Conservation (phyloP, 2,888 invertebrate genomes). For the Cyrtodaria siliqua region DNA sequence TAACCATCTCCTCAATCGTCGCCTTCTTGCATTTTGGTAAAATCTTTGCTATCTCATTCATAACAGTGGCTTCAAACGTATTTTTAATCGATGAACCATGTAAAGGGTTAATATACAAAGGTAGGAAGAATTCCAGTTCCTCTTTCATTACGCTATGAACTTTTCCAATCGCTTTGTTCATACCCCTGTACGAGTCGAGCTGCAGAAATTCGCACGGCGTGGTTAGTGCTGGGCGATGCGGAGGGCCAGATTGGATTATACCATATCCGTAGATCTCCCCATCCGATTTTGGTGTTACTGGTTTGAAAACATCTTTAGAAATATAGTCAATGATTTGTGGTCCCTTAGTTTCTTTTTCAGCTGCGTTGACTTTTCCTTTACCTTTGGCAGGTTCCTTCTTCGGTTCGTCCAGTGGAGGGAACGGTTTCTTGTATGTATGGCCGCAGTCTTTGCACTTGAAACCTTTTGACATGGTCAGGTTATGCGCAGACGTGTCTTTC, state of each 20-base stretch:
- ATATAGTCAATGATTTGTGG: constrained; percentile 75
- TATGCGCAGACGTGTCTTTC: constrained; percentile 61
- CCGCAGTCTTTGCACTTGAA: constrained; percentile 79
- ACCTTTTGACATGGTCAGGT: constrained; percentile 70
- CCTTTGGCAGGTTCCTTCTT: too few species aligned
- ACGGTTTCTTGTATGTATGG: constrained; percentile 76
- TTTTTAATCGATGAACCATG: constrained; percentile 75
- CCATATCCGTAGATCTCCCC: constrained; percentile 79
- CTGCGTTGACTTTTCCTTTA: constrained; percentile 33
- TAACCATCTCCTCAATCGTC: constrained; percentile 73
- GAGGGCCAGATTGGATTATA: constrained; percentile 76
- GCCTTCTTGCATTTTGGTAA: constrained; percentile 76
- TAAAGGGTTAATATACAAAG: constrained; percentile 74
- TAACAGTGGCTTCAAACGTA: constrained; percentile 71
- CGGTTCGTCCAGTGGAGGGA: constrained; percentile 68
- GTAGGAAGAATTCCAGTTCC: constrained; percentile 77
- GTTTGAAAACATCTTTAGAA: constrained; percentile 72
- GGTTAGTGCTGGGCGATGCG: constrained; percentile 74
- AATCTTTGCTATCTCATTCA: constrained; percentile 69
- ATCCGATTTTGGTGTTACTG: constrained; percentile 62
- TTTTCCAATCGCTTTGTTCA: constrained; percentile 73
- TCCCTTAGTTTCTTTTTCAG: constrained; percentile 15
- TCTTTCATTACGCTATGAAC: constrained; percentile 81
- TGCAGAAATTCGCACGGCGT: constrained; percentile 80
- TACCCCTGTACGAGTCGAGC: constrained; percentile 73